phyloP scores from a whole-genome alignment of 53 echinoderm and acorn worm genomes.

The Antedon mediterranea region DNA sequence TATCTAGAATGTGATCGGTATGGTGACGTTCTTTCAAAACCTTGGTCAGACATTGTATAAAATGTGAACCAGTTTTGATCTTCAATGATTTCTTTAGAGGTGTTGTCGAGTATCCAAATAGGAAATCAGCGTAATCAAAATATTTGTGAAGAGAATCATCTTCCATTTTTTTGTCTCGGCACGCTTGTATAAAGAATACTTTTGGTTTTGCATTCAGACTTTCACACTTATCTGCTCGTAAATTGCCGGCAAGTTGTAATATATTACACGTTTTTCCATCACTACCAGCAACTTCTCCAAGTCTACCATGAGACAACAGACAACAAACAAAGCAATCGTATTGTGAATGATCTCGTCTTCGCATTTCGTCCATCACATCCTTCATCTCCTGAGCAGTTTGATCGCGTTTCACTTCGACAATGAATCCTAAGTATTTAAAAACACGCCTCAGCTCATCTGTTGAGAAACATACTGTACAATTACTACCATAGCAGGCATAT shows the following conservation, averaged over 20 bases:
- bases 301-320: conserved; percentile 53
- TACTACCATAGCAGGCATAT: too few relatives aligned
- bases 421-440: conserved; percentile 48
- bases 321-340: conserved; percentile 47
- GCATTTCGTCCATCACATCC: conserved; percentile 17
- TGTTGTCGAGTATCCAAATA: conserved; percentile 48
- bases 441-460: conserved; percentile 44
- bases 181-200: conserved; percentile 46
- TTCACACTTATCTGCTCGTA: conserved; percentile 6
- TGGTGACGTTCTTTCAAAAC: conserved; percentile 18
- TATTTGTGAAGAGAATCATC: conserved; percentile 3
- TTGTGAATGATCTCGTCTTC: conserved; percentile 16
- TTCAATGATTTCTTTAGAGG: conserved; percentile 55
- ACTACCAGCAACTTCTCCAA: conserved; percentile 35
- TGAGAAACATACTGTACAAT: too few relatives aligned
- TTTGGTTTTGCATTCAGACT: conserved; percentile 58
- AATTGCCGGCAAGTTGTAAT: too few relatives aligned
- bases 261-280: conserved; percentile 9
- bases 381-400: conserved; percentile 17
- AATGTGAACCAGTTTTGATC: conserved; percentile 53
- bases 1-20: too few relatives aligned
- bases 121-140: conserved; percentile 72
- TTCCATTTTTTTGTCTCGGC: too few relatives aligned
- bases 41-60: conserved; percentile 31
- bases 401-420: conserved; percentile 9